Conservation (phyloP, 2,888 invertebrate genomes). For the Palloptera scutellata region DNA sequence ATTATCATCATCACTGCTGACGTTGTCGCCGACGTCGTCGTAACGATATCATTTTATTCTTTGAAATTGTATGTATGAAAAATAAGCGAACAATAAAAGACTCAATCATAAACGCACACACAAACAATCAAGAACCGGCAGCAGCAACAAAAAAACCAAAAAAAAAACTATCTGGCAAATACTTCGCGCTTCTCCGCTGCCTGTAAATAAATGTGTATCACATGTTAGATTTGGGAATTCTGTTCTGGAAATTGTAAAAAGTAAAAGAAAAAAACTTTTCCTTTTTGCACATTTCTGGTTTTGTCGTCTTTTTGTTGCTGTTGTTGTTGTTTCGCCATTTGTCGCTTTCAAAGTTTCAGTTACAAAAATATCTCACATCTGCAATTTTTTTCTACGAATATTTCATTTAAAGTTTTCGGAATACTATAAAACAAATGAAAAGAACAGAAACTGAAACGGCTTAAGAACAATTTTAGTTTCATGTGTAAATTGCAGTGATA, state of each 20-base stretch:
- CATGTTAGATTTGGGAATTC: constrained; percentile 41
- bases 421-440: not conserved
- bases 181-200: not conserved
- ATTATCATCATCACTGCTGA: too few relatives aligned
- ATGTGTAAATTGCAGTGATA: too few relatives aligned
- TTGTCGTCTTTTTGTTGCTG: not conserved
- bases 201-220: constrained; percentile 46
- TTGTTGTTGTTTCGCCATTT: constrained; percentile 3
- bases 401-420: not conserved
- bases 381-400: not conserved
- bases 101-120: too few relatives aligned
- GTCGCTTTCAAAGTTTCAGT: not conserved
- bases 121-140: too few relatives aligned
- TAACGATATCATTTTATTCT: constrained; percentile 51
- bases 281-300: not conserved
- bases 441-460: too few relatives aligned
- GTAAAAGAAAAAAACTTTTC: not conserved
- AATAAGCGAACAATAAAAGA: too few relatives aligned
- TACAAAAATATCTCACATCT: constrained; percentile 3
- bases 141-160: too few relatives aligned
- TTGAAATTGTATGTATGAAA: constrained; percentile 47
- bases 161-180: constrained; percentile 24
- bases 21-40: constrained; percentile 16
- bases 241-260: constrained; percentile 21
- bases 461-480: too few relatives aligned